Percentiles rank a stretch among this genome's conserved stretches.
phyloP scores from a whole-genome alignment of 1,140 invertebrate species.

The Subanguina moxae region DNA sequence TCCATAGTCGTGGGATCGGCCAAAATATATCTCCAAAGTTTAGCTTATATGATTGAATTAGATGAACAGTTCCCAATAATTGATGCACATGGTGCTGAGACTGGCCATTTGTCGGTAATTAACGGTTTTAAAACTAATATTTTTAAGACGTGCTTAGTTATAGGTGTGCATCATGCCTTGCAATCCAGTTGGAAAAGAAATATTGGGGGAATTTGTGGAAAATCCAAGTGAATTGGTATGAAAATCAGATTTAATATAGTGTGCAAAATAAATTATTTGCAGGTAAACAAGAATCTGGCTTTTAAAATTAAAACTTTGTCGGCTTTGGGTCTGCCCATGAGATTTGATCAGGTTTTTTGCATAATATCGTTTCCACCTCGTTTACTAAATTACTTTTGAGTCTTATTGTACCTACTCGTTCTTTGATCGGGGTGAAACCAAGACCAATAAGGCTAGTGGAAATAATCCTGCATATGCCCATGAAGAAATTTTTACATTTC shows the following conservation, averaged over 20 bases:
- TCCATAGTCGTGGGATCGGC: slow-evolving; percentile 67
- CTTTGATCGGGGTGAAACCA: slow-evolving; percentile 62
- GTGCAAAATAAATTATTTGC: slow-evolving; percentile 8
- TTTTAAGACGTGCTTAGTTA: too few relatives aligned
- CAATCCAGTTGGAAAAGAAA: slow-evolving; percentile 60
- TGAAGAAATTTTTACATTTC: slow-evolving; percentile 61
- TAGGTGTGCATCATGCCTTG: slow-evolving; percentile 62
- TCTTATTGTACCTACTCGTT: slow-evolving; percentile 65
- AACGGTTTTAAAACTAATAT: too few relatives aligned
- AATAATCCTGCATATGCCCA: slow-evolving; percentile 66
- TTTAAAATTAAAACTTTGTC: slow-evolving; percentile 58
- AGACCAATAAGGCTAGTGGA: slow-evolving; percentile 61
- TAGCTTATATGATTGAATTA: slow-evolving; percentile 65
- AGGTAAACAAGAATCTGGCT: slow-evolving; percentile 54
- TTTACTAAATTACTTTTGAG: slow-evolving; percentile 42
- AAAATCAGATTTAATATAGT: slow-evolving; percentile 10
- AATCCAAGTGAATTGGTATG: slow-evolving; percentile 47
- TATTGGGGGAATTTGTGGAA: slow-evolving; percentile 48
- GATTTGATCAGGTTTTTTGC: slow-evolving; percentile 41
- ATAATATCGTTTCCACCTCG: not conserved
- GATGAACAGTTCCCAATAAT: slow-evolving; percentile 65
- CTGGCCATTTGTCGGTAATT: slow-evolving; percentile 63
- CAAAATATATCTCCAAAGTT: slow-evolving; percentile 65
- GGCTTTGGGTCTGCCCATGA: slow-evolving; percentile 48
- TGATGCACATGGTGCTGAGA: slow-evolving; percentile 64